Conservation (phyloP, 2,113 vertebrate species). For the Prunella himalayana region DNA sequence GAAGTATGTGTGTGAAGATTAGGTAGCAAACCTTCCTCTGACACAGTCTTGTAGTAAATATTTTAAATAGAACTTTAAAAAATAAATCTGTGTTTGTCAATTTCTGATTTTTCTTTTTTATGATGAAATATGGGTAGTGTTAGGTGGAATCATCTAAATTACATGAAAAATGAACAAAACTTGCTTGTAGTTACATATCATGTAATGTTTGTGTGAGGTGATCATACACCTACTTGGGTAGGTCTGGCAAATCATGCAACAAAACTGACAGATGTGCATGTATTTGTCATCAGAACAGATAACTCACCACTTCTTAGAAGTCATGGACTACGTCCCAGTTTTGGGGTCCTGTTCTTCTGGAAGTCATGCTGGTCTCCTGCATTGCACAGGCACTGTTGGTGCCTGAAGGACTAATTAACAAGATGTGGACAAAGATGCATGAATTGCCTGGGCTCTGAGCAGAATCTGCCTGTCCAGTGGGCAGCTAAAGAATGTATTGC, state of each 20-base stretch:
- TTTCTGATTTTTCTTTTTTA: neutral
- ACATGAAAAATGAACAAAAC: neutral
- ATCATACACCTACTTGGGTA: rapidly evolving
- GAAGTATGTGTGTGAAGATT: neutral
- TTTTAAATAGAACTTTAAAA: neutral
- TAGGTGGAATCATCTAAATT: neutral
- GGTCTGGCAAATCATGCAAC: neutral
- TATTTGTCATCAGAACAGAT: neutral
- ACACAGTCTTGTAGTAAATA: neutral
- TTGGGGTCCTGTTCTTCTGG: neutral
- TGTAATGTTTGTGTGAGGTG: neutral
- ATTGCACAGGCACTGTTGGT: rapidly evolving
- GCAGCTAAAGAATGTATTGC: neutral
- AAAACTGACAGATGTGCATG: neutral
- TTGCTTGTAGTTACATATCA: neutral
- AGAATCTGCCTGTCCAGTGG: neutral
- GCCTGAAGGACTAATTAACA: neutral
- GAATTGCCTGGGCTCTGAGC: neutral
- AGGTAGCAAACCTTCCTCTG: neutral
- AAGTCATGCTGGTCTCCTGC: neutral
- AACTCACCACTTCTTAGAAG: neutral
- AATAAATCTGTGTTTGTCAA: neutral
- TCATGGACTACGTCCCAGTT: rapidly evolving
- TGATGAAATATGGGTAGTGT: neutral
- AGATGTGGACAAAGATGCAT: neutral